Base-by-base conservation (phyloP, 2,888 invertebrate genomes). In the Artemia sp. region DNA sequence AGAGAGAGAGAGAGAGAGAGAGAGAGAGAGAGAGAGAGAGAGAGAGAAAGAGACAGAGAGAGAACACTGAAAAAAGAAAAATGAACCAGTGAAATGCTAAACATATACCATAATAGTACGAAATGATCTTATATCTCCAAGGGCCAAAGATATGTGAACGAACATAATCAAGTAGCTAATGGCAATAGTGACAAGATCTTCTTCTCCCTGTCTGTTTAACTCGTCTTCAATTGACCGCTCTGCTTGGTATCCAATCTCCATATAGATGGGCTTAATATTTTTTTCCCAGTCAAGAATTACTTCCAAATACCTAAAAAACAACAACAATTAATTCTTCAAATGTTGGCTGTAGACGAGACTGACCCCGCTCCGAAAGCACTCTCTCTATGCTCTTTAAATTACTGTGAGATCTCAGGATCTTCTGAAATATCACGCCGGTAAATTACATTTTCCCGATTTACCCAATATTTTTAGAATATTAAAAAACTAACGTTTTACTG, bases 151-250 rank as follows among this genome's bases (percentile, higher is more conserved):
- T 68, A 96, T 90, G 77, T 97, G 97, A 67, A 86, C 76, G 78
- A 97, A 94, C 96, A 97, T 97, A 52, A 94, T 85, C 7, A 85
- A 73, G 76, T 97, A 96, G 78, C 94, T 93, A 73, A 92, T 86
- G 5, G 86, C 78, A 73, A 96, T 89, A 0, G 95, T 95, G 6
- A 82, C 75, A 0, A 86, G 82, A 82, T 96, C 96, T 0, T 91
- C 90, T 72, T 84, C 80, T n/a, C 93, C 92, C 70, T 92, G 85
- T 69, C 93, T 82, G 72, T 86, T 83, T 50, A 98, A 79, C 78
- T 98, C 97, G 79, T 98, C 97, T 78, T 96, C 90, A 71, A 96
- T 92, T 0, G 95, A 94, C 14, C 95, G 82, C 80, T 95, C 92
- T 0, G 91, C 87, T 0, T 87, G 88, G 78, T 87, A 92, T 0